phyloP scores from a whole-genome alignment of 2,113 vertebrate species.

The Pedetes capensis region DNA sequence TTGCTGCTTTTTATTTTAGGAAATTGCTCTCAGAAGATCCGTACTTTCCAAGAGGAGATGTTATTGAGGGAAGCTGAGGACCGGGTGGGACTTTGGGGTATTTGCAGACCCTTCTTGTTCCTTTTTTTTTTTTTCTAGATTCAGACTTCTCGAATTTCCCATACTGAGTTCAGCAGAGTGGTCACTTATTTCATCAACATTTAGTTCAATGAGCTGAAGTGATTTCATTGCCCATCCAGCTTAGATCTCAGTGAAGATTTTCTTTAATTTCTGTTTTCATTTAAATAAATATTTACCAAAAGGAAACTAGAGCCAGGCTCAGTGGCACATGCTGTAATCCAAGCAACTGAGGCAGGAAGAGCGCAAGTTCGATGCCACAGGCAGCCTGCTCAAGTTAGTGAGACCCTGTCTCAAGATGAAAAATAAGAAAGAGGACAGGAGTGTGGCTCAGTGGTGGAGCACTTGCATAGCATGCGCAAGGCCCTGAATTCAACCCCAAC shows the following conservation, averaged over 20 bases:
- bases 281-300: slow-evolving; percentile 23
- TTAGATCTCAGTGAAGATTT: neutral
- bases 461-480: no score
- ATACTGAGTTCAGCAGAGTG: neutral
- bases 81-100: neutral
- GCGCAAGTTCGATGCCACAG: no score
- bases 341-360: no score
- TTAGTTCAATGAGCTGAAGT: neutral
- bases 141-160: neutral
- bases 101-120: neutral
- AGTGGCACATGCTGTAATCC: no score
- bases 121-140: neutral
- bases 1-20: neutral
- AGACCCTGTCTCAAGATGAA: no score
- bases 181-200: neutral
- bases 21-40: neutral
- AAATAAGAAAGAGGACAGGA: no score
- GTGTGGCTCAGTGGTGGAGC: no score
- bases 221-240: neutral
- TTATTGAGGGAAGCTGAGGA: neutral
- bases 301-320: no score
- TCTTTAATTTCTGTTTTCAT: neutral
- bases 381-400: no score
- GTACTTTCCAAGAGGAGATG: neutral
- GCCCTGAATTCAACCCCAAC: no score